A percentile compares a stretch with the other conserved stretches of the same genome.
Evolutionary conservation across 2,797 vertebrate genomes (phyloP).

Genomic region (Glyptemys insculpta): DNA sequence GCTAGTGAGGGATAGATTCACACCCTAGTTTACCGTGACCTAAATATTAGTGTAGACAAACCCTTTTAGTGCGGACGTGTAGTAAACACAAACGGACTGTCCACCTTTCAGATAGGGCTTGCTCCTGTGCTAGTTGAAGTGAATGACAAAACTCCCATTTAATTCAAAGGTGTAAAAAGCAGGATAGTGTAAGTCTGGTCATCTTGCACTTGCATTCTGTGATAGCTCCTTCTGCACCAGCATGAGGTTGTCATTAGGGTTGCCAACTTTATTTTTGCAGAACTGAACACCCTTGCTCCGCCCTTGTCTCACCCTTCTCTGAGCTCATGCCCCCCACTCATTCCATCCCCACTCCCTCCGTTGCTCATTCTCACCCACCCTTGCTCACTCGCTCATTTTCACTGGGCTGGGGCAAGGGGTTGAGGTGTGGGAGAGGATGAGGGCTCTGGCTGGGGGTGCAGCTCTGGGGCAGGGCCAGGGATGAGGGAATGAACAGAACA

Average conservation of each 20-base stretch:
- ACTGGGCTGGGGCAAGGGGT: no score
- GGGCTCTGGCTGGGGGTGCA: no score
- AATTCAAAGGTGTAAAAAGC: not conserved
- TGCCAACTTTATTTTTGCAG: no score
- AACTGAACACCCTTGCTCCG: no score
- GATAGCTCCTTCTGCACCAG: not conserved
- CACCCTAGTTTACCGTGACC: not conserved
- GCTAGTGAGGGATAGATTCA: not conserved
- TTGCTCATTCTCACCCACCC: no score
- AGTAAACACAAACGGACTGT: not conserved
- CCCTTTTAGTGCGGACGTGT: not conserved
- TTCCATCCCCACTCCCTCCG: no score
- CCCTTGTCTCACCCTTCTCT: no score
- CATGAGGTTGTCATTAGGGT: not conserved
- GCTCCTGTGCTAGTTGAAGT: not conserved
- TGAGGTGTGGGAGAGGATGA: no score
- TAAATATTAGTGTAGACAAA: not conserved
- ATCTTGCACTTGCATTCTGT: not conserved
- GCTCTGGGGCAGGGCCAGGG: no score
- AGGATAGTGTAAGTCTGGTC: not conserved
- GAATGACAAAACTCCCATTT: not conserved
- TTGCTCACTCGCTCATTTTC: no score
- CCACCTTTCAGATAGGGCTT: not conserved
- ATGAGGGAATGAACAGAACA: not conserved
- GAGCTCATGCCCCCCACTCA: no score